These are phyloP conservation scores for Frieseomelitta varia DNA, from an alignment of 1,140 invertebrate genomes.

Conservation along the genomic window DNA sequence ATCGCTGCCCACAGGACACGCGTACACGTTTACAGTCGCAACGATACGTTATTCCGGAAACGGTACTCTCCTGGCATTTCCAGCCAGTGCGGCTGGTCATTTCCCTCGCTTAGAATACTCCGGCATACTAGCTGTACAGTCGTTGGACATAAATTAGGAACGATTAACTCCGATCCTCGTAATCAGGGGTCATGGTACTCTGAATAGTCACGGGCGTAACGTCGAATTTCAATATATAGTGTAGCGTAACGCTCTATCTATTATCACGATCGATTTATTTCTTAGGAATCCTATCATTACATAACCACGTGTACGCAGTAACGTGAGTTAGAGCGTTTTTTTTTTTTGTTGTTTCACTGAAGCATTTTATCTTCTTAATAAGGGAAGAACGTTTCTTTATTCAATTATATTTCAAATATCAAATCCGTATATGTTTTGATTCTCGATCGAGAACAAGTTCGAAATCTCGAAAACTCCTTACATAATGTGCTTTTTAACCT, in stretches of 20 bases:
- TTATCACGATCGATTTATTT: neutral
- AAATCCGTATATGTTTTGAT: neutral
- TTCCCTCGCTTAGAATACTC: conserved; percentile 23
- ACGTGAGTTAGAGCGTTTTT: neutral
- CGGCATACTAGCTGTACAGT: conserved; percentile 2
- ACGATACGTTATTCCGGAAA: conserved; percentile 45
- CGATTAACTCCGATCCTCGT: conserved; percentile 64
- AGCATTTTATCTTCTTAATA: neutral
- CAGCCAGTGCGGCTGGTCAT: conserved; percentile 24
- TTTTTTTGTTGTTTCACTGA: neutral
- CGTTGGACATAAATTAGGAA: conserved; percentile 60
- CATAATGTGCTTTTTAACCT: neutral
- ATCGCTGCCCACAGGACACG: neutral
- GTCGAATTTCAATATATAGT: neutral
- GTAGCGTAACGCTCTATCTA: neutral
- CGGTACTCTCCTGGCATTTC: conserved; percentile 43
- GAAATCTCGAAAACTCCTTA: neutral
- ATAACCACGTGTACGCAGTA: neutral
- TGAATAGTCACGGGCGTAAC: conserved; percentile 37
- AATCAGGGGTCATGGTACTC: conserved; percentile 54
- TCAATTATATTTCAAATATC: neutral
- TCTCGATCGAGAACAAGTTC: neutral
- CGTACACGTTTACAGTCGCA: neutral
- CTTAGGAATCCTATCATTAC: neutral
- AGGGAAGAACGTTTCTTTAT: neutral